These are phyloP conservation scores for Acanthosepion lycidas DNA, from an alignment of 2,888 invertebrate species.

Conservation along the genomic window DNA sequence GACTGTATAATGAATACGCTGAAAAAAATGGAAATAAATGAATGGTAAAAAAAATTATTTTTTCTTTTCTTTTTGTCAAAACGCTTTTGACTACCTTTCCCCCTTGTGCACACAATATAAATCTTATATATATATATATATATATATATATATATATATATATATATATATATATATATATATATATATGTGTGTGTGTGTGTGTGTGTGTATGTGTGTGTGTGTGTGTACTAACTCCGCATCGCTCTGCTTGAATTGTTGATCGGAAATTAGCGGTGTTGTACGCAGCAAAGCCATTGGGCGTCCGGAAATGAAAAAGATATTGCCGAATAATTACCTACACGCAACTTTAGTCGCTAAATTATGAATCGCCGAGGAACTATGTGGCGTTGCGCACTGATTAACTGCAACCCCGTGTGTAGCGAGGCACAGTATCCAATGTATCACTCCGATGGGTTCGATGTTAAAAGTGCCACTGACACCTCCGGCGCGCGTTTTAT, in stretches of 20 bases:
- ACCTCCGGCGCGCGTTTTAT: not conserved
- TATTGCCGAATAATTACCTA: not conserved
- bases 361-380: not conserved
- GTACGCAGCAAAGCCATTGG: not conserved
- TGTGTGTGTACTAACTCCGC: not conserved
- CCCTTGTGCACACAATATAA: not conserved
- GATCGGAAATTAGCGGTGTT: conserved; percentile 20
- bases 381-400: conserved; percentile 23
- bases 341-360: conserved; percentile 33
- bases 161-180: not conserved
- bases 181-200: not conserved
- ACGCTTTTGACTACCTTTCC: not conserved
- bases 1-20: not conserved
- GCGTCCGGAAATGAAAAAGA: conserved; percentile 23
- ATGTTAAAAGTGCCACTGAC: conserved; percentile 21
- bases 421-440: not conserved
- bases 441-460: not conserved
- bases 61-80: not conserved
- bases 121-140: not conserved
- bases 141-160: not conserved
- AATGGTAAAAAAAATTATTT: not conserved
- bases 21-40: not conserved
- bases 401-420: conserved; percentile 9
- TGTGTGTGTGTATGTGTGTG: not conserved
- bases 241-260: not conserved